A percentile compares a stretch with the other conserved stretches of the same genome.
These are phyloP conservation scores for Nowickia ferox DNA, from an alignment of 2,888 invertebrate species.

Conservation along the genomic window DNA sequence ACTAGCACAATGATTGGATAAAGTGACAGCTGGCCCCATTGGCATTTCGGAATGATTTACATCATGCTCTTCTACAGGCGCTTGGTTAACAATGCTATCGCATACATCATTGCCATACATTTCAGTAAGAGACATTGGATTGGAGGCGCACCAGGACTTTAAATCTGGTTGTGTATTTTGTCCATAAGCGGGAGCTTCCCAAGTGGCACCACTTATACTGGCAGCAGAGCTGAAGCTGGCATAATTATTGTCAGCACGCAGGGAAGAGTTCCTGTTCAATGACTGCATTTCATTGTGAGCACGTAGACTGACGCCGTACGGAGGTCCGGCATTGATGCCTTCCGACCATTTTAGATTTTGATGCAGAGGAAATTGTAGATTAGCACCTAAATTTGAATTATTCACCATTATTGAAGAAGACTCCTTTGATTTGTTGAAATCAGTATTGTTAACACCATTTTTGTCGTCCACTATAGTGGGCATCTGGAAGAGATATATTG, in stretches of 20 bases:
- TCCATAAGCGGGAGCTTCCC: conserved; percentile 73
- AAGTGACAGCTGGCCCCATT: conserved; percentile 72
- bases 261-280: conserved; percentile 31
- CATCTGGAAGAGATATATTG: conserved; percentile 30
- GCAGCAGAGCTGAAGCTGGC: conserved; percentile 63
- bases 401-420: conserved; percentile 23
- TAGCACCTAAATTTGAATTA: conserved; percentile 63
- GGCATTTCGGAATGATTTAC: conserved; percentile 5
- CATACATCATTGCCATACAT: conserved; percentile 73
- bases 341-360: conserved; percentile 79
- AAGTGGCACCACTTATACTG: conserved; percentile 73
- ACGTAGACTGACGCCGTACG: conserved; percentile 46
- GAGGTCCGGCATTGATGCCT: conserved; percentile 76
- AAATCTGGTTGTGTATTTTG: conserved; percentile 74
- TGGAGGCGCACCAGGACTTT: conserved; percentile 75
- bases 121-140: conserved; percentile 75
- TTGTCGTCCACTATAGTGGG: conserved; percentile 20
- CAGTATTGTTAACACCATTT: conserved; percentile 30
- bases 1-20: conserved; percentile 77
- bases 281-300: conserved; percentile 61
- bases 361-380: conserved; percentile 70
- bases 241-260: conserved; percentile 37
- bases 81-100: conserved; percentile 57
- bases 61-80: conserved; percentile 10
- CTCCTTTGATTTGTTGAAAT: conserved; percentile 49